phyloP scores from a whole-genome alignment of 2,113 vertebrate genomes.

The Crotalus helleri region DNA sequence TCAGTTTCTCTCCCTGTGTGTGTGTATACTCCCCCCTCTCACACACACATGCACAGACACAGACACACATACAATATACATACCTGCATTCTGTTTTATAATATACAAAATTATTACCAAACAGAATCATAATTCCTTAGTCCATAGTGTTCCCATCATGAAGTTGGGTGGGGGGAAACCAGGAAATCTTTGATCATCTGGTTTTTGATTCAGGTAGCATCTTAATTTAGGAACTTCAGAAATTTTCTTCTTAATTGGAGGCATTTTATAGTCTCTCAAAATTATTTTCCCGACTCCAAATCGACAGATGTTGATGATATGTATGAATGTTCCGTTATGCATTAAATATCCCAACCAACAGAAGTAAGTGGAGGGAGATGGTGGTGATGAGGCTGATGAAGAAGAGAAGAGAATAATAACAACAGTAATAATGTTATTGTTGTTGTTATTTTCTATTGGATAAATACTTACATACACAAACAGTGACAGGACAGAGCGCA shows the following conservation, averaged over 20 bases:
- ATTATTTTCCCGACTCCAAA: neutral
- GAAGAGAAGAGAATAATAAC: neutral
- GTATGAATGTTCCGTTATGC: neutral
- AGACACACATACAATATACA: neutral
- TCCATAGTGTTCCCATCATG: neutral
- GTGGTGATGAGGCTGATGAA: neutral
- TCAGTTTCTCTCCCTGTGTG: neutral
- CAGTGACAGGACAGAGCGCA: neutral
- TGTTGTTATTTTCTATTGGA: neutral
- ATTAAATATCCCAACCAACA: neutral
- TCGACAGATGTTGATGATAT: neutral
- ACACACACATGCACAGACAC: neutral
- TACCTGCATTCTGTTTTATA: neutral
- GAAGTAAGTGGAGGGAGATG: neutral
- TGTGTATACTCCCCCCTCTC: neutral
- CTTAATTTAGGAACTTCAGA: neutral
- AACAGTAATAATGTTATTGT: neutral
- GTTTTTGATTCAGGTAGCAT: neutral
- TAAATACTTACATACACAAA: neutral
- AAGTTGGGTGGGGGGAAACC: neutral
- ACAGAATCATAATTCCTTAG: neutral
- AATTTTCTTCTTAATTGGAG: neutral
- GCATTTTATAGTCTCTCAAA: neutral
- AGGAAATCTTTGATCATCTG: neutral
- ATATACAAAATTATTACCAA: neutral